Conservation (phyloP, 1,140 invertebrate species). For the Rhagoletis pomonella region DNA sequence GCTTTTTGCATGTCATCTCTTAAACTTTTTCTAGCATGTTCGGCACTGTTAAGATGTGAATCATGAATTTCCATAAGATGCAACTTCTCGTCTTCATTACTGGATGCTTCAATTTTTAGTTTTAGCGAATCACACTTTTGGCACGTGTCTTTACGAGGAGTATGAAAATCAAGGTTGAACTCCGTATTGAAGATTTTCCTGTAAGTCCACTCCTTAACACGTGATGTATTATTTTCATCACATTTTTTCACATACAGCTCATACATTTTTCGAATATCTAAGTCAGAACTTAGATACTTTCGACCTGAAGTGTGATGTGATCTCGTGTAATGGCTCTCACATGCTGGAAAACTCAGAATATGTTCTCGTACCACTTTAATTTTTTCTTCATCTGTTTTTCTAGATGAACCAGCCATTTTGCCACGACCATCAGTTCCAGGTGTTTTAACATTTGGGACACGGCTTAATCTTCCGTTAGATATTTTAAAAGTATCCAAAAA, state of each 20-base stretch:
- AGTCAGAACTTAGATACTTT: slow-evolving; percentile 26
- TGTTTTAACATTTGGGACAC: slow-evolving; percentile 45
- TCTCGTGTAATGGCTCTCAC: not conserved
- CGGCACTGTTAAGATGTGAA: too few species aligned
- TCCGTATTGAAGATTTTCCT: too few species aligned
- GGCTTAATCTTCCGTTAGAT: slow-evolving; percentile 45
- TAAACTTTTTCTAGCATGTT: too few species aligned
- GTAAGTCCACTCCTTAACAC: too few species aligned
- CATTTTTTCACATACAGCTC: not conserved
- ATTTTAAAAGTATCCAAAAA: slow-evolving; percentile 8
- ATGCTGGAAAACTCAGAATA: slow-evolving; percentile 35
- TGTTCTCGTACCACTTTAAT: slow-evolving; percentile 53
- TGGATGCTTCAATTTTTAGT: slow-evolving; percentile 52
- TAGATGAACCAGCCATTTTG: slow-evolving; percentile 52
- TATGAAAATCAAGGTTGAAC: too few species aligned
- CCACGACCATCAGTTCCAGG: slow-evolving; percentile 40
- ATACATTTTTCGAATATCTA: slow-evolving; percentile 28
- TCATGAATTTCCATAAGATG: not conserved
- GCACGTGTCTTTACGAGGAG: slow-evolving; percentile 54
- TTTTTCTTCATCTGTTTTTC: slow-evolving; percentile 55
- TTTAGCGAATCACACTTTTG: slow-evolving; percentile 54
- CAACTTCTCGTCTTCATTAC: slow-evolving; percentile 39
- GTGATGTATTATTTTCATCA: too few species aligned
- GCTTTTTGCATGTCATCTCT: too few species aligned
- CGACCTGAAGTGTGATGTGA: slow-evolving; percentile 12